Base-by-base conservation (phyloP, 2,113 vertebrate genomes). In the Sisor rabdophorus region DNA sequence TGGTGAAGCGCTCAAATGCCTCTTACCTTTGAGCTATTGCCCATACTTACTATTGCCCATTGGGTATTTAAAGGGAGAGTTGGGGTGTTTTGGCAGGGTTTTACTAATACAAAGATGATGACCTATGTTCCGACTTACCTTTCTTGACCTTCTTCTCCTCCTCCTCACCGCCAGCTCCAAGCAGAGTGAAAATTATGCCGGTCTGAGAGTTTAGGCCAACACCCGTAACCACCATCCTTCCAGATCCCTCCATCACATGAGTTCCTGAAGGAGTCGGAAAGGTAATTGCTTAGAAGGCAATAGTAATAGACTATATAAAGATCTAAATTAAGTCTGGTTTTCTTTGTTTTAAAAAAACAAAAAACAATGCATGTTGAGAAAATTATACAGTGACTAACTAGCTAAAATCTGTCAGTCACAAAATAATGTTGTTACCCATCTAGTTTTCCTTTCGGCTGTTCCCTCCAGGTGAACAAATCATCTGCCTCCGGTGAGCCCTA, bases 181-280 rank as follows among this genome's bases (percentile, higher is more conserved):
- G 71, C 48, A 99, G 93, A 26, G 95, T 97, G 79, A 99, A 96
- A 89, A 99, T 99, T 85, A 99, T 99, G 74, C 97, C 97, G 0
- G 97, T 98, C 80, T 99, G 97, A 76, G 97, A 98, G 89, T 98
- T 97, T 85, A 97, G 84, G 7, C 97, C 97, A 55, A 99, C 95
- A 0, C 96, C 97, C 0, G 93, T 92, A 81, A 99, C 96, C 77
- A 98, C 79, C 93, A 99, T 98, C 79, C 94, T 87, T 56, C 97
- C 97, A 0, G 95, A 99, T 73, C 97, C 97, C 87, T 98, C 97
- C 97, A 99, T 99, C 78, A 99, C 97, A 0, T 99, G 96, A 72
- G 97, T 99, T 58, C 97, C 96, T 98, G 80, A 76, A 9, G 6
- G 28, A 58, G 30, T 50, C 22, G 50, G 17, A 22, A 26, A 9